Evolutionary conservation across 2,888 invertebrate species (phyloP).

Genomic region (Athrips mouffetella): DNA sequence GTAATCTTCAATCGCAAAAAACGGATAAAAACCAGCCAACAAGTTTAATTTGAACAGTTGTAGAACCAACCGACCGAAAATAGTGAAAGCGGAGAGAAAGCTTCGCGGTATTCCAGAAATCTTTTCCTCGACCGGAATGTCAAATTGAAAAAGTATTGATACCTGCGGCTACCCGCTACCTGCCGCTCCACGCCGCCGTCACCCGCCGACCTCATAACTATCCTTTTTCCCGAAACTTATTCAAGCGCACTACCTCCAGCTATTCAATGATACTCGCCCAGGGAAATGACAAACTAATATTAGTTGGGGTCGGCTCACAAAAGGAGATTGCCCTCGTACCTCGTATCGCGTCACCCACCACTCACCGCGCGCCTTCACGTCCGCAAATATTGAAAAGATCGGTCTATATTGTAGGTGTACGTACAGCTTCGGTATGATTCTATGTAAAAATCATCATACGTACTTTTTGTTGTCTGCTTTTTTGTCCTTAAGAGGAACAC

Average conservation of each 20-base stretch:
- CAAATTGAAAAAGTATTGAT: slow-evolving; percentile 40
- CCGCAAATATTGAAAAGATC: no score
- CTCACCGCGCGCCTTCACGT: slow-evolving; percentile 20
- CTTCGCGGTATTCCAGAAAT: slow-evolving; percentile 12
- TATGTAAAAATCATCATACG: no score
- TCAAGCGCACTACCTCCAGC: slow-evolving; percentile 26
- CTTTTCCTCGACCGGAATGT: slow-evolving; percentile 29
- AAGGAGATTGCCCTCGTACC: slow-evolving; percentile 26
- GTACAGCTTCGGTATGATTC: no score
- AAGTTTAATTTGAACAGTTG: no score
- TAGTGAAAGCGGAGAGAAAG: slow-evolving; percentile 5
- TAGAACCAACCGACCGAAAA: no score
- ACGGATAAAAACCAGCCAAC: no score
- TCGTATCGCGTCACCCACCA: background rate
- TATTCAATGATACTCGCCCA: slow-evolving; percentile 35
- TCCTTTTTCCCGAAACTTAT: slow-evolving; percentile 29
- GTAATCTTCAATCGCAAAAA: no score
- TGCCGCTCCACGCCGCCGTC: no score
- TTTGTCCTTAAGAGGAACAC: no score
- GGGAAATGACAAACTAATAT: slow-evolving; percentile 45
- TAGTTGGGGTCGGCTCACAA: slow-evolving; percentile 24
- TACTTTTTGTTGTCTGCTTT: no score
- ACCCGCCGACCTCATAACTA: slow-evolving; percentile 26
- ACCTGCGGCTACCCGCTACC: slow-evolving; percentile 11
- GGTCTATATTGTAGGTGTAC: no score